Conservation (phyloP, 2,113 vertebrate species). For the Sardina pilchardus region DNA sequence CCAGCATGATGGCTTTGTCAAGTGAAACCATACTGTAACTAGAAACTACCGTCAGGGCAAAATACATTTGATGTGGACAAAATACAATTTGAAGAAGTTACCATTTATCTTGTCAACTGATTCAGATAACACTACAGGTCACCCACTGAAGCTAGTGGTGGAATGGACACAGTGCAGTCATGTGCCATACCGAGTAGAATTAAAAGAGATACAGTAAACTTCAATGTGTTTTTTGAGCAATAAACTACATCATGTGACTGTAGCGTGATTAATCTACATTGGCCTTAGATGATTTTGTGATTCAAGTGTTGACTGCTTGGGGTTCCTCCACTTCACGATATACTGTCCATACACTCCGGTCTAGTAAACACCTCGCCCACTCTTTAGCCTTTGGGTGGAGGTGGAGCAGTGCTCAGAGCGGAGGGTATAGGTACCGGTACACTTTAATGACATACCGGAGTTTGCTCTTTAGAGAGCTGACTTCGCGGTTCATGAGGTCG, state of each 20-base stretch:
- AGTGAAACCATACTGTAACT: neutral
- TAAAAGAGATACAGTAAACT: too few species aligned
- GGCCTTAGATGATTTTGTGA: too few species aligned
- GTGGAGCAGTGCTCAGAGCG: neutral
- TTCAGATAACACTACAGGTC: too few species aligned
- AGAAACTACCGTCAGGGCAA: neutral
- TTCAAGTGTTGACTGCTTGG: too few species aligned
- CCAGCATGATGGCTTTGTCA: neutral
- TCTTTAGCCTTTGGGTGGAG: too few species aligned
- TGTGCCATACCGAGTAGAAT: too few species aligned
- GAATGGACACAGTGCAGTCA: too few species aligned
- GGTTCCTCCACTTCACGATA: too few species aligned
- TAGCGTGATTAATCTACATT: too few species aligned
- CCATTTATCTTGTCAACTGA: neutral
- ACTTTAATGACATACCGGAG: slow-evolving; percentile 72
- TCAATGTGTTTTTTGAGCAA: too few species aligned
- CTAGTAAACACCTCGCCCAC: neutral
- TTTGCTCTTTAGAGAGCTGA: slow-evolving; percentile 78
- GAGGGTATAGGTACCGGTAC: neutral
- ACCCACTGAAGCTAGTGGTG: neutral
- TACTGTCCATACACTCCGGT: neutral
- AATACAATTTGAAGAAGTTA: neutral
- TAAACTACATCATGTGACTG: too few species aligned
- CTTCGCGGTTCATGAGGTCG: slow-evolving; percentile 82
- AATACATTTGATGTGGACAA: neutral